These are phyloP conservation scores for Eristalis pertinax DNA, from an alignment of 2,888 invertebrate species.

Conservation along the genomic window DNA sequence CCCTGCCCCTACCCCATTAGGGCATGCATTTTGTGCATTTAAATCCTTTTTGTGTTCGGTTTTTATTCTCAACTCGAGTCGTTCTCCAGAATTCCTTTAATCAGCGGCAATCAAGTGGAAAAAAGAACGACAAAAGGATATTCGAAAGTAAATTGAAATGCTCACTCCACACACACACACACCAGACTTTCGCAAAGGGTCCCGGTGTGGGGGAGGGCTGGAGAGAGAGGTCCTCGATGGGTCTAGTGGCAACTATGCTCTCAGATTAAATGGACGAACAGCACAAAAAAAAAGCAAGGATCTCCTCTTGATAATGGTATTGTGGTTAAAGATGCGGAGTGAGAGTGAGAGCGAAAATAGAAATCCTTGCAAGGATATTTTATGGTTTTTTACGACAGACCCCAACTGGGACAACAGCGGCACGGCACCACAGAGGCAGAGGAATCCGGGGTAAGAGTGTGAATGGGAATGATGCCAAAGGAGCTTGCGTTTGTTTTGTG, in stretches of 20 bases:
- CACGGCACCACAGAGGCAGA: too few species aligned
- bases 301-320: conserved; percentile 13
- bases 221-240: neutral
- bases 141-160: conserved; percentile 61
- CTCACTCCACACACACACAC: conserved; percentile 29
- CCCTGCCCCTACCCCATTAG: conserved; percentile 10
- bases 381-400: conserved; percentile 25
- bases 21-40: conserved; percentile 33
- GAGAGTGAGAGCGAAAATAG: neutral
- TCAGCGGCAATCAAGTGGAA: conserved; percentile 52
- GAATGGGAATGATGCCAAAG: conserved; percentile 9
- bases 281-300: neutral
- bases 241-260: conserved; percentile 42
- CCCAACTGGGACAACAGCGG: neutral
- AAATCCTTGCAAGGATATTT: conserved; percentile 26
- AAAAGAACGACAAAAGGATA: conserved; percentile 39
- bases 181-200: too few species aligned
- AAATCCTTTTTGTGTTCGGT: conserved; percentile 12
- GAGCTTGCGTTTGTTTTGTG: conserved; percentile 37
- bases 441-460: conserved; percentile 8
- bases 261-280: conserved; percentile 25
- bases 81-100: conserved; percentile 33
- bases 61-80: neutral
- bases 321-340: conserved; percentile 31
- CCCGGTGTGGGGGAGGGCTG: neutral